Conservation (phyloP, 2,797 vertebrate species). For the Pteropus rufus region DNA sequence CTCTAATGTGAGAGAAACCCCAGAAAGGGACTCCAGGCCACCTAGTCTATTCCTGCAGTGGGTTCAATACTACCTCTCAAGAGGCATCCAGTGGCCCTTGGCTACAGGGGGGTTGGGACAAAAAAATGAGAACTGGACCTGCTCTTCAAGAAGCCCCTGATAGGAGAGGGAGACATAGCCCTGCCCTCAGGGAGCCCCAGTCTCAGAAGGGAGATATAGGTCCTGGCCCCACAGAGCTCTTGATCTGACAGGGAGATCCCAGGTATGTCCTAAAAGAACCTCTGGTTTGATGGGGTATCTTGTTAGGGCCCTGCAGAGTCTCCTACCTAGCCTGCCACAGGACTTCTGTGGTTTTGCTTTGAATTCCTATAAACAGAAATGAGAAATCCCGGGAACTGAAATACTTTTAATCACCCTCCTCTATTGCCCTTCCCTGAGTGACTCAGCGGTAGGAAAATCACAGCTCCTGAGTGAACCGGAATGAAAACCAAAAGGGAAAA, state of each 20-base stretch:
- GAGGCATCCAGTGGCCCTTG: background rate
- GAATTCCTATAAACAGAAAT: conserved; percentile 28
- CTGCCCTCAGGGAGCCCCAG: background rate
- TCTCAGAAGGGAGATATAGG: background rate
- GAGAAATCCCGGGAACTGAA: conserved; percentile 35
- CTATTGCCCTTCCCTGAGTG: conserved; percentile 29
- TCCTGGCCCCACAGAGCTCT: background rate
- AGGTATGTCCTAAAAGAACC: background rate
- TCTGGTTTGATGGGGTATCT: background rate
- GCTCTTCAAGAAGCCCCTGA: background rate
- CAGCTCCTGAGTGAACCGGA: background rate
- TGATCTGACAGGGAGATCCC: background rate
- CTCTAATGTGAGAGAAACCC: background rate
- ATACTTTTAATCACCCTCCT: background rate
- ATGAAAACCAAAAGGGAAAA: background rate
- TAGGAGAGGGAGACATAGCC: background rate
- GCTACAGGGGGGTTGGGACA: no score
- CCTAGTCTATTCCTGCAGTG: background rate
- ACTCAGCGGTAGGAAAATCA: conserved; percentile 62
- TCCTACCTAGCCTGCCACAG: background rate
- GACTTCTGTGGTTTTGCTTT: background rate
- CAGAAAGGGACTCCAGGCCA: background rate
- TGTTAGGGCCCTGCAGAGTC: background rate
- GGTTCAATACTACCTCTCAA: background rate
- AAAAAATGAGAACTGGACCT: background rate